Base-by-base conservation (phyloP, 2,797 vertebrate genomes). In the Propithecus perrieri region DNA sequence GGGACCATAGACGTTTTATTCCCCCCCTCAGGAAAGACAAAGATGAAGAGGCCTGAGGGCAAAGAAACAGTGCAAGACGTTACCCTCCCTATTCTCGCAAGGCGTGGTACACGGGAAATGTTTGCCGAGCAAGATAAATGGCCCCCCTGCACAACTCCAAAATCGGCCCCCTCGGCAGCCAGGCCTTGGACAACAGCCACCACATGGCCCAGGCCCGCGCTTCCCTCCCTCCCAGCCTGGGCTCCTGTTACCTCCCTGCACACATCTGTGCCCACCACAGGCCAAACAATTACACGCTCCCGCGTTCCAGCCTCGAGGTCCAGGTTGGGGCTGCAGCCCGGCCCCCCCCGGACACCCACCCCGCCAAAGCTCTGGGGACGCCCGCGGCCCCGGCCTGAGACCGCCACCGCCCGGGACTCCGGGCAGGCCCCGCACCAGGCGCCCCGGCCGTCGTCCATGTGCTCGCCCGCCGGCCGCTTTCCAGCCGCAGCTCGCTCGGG, bases 171-270 rank as follows among this genome's bases (percentile, higher is more conserved):
- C 80, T 38, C 2, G 2, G 69, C 61, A 18, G 94, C 88, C 94
- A 96, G 96, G 96, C 96, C 97, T 94, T 69, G 94, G 79, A 89
- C 89, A 85, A 33, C 57, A 5, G 96, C 88, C 94, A 85, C 93
- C 85, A 26, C 46, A 59, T n/a, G 88, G 94, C 95, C 87, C 90
- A 38, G 93, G 85, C 84, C 84, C 78, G 53, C 59, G 48, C 72
- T 38, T 28, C 85, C 63, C 71, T 69, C 91, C 76, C 94, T 59
- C 76, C 53, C 48, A 22, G 85, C 38, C 61, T 1, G 18, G 28
- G 79, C 55, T 63, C 85, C 95, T 7, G 93, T 65, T 71, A 83
- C 81, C 76, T 86, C 89, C 61, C 63, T 1, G 91, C 91, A 71
- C 89, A 59, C 84, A 74, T 91, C 84, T 38, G 89, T 15, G 87